phyloP scores from a whole-genome alignment of 2,797 vertebrate species.

The Lophius americanus region DNA sequence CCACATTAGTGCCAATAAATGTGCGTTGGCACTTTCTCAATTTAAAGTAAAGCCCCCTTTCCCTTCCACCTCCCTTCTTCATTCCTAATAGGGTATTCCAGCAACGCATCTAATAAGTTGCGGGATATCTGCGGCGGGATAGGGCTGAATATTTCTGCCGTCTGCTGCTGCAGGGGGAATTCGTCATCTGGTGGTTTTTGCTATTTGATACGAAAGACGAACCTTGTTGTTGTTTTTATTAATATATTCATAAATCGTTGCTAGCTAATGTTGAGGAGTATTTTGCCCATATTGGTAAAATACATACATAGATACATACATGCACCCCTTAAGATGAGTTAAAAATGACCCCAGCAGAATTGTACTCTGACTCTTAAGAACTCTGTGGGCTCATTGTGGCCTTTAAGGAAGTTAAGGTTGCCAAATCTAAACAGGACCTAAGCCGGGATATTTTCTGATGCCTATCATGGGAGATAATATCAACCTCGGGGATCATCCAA shows the following conservation, averaged over 20 bases:
- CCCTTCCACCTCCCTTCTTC: constrained; percentile 77
- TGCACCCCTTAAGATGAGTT: not conserved
- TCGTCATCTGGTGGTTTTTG: constrained; percentile 36
- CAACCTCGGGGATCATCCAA: constrained; percentile 73
- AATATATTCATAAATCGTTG: not conserved
- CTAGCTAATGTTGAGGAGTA: no score
- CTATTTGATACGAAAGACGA: constrained; percentile 32
- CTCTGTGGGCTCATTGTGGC: constrained; percentile 50
- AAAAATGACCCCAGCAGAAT: constrained; percentile 21
- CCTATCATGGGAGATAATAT: constrained; percentile 77
- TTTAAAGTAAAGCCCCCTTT: constrained; percentile 87
- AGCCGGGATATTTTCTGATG: constrained; percentile 67
- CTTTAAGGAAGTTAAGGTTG: constrained; percentile 62
- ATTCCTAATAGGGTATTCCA: constrained; percentile 87
- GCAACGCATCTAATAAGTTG: constrained; percentile 80
- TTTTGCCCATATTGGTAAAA: no score
- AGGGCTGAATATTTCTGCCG: constrained; percentile 68
- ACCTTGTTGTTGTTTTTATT: constrained; percentile 12
- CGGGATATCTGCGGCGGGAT: constrained; percentile 75
- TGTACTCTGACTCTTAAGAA: constrained; percentile 16
- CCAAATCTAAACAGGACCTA: constrained; percentile 64
- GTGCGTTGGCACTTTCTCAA: constrained; percentile 89
- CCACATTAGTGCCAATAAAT: constrained; percentile 90
- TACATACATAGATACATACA: no score
- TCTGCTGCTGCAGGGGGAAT: constrained; percentile 58